Conservation (phyloP, 2,888 invertebrate genomes). For the Drosophila conformis region DNA sequence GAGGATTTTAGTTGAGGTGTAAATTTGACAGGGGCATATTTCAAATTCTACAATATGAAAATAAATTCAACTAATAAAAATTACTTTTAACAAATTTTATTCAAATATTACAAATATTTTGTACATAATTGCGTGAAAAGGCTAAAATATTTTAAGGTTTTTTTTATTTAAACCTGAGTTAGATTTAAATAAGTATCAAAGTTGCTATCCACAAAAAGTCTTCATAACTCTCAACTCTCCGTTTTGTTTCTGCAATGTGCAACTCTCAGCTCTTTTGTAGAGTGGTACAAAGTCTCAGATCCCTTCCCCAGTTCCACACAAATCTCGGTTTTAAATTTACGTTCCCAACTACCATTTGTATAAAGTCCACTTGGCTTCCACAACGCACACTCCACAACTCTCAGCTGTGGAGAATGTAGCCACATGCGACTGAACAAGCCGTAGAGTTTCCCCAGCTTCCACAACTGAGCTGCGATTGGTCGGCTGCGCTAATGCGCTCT, state of each 20-base stretch:
- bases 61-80: too few relatives aligned
- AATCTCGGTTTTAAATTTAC: constrained; percentile 32
- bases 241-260: constrained; percentile 10
- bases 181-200: background rate
- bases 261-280: constrained; percentile 15
- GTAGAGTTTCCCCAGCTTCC: constrained; percentile 58
- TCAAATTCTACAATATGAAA: background rate
- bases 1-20: background rate
- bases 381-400: constrained; percentile 20
- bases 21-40: background rate
- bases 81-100: background rate
- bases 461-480: constrained; percentile 55
- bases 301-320: constrained; percentile 36
- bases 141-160: background rate
- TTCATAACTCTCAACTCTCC: constrained; percentile 14
- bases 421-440: constrained; percentile 4
- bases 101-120: too few relatives aligned
- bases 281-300: constrained; percentile 3
- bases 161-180: too few relatives aligned
- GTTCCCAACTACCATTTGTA: constrained; percentile 21
- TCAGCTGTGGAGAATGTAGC: constrained; percentile 30
- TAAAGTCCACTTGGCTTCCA: constrained; percentile 40
- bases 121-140: background rate
- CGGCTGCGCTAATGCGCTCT: constrained; percentile 37
- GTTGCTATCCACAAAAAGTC: constrained; percentile 9